phyloP scores from a whole-genome alignment of 2,888 invertebrate genomes.

The Drosophila kanekoi region DNA sequence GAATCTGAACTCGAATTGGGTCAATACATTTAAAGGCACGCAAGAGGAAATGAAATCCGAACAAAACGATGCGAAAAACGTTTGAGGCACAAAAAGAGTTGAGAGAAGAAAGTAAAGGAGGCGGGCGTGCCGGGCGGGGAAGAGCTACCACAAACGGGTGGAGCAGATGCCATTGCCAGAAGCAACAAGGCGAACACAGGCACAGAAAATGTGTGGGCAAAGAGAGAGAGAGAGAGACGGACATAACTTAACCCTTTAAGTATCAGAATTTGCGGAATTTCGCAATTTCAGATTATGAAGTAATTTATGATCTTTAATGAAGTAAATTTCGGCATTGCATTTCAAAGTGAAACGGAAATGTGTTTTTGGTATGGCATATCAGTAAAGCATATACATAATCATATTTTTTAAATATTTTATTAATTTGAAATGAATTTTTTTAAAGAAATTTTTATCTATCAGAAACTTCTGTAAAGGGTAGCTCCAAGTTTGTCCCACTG shows the following conservation, averaged over 20 bases:
- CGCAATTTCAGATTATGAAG: constrained; percentile 1
- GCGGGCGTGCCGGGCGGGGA: not conserved
- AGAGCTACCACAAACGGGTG: constrained; percentile 26
- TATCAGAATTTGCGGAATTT: constrained; percentile 23
- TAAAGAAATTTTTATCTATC: too few species aligned
- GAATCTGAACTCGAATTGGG: constrained; percentile 54
- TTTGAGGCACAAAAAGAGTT: constrained; percentile 38
- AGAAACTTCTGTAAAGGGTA: not conserved
- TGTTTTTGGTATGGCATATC: not conserved
- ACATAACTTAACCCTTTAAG: constrained; percentile 47
- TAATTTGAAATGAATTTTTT: too few species aligned
- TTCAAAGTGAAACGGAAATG: not conserved
- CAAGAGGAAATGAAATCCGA: constrained; percentile 62
- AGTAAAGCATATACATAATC: not conserved
- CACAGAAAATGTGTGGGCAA: not conserved
- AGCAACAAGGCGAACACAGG: constrained; percentile 25
- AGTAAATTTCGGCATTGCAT: not conserved
- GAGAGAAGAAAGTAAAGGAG: constrained; percentile 18
- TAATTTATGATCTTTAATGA: constrained; percentile 24
- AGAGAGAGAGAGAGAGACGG: not conserved
- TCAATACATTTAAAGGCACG: constrained; percentile 63
- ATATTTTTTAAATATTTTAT: too few species aligned
- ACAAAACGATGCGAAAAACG: constrained; percentile 37
- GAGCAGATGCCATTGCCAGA: constrained; percentile 34
- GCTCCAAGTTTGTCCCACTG: not conserved